These are phyloP conservation scores for Hypotaenidia philippensis DNA, from an alignment of 2,797 vertebrate species.

Conservation along the genomic window DNA sequence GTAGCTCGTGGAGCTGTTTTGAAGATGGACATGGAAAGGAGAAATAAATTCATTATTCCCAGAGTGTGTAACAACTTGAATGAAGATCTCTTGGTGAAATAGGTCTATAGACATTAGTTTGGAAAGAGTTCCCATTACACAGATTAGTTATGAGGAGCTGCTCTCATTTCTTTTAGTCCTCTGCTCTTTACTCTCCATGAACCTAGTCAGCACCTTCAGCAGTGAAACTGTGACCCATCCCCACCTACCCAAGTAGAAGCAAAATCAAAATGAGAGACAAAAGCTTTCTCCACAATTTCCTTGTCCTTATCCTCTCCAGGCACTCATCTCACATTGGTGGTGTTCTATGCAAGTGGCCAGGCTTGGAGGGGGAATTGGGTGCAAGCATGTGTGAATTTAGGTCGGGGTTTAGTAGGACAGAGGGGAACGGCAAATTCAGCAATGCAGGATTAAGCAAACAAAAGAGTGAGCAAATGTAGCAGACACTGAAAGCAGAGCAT, in stretches of 20 bases:
- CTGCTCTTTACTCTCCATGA: neutral
- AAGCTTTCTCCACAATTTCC: neutral
- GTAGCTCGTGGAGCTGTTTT: neutral
- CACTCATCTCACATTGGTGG: neutral
- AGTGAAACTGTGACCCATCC: neutral
- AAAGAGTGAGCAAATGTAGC: neutral
- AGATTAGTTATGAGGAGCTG: neutral
- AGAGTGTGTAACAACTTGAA: neutral
- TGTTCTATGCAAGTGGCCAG: neutral
- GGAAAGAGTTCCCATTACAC: neutral
- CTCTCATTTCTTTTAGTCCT: neutral
- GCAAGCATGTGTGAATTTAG: neutral
- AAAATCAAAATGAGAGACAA: neutral
- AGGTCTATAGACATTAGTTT: neutral
- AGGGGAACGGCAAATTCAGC: neutral
- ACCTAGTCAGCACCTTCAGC: neutral
- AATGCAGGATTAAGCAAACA: neutral
- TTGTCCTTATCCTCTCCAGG: neutral
- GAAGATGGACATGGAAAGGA: neutral
- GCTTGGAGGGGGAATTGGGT: neutral
- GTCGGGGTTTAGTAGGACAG: neutral
- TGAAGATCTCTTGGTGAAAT: neutral
- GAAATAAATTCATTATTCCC: neutral
- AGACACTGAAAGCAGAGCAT: neutral
- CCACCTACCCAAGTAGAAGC: neutral